Percentiles rank a stretch among this genome's conserved stretches.
phyloP scores from a whole-genome alignment of 2,797 vertebrate genomes.

The Micropoecilia bifurca region DNA sequence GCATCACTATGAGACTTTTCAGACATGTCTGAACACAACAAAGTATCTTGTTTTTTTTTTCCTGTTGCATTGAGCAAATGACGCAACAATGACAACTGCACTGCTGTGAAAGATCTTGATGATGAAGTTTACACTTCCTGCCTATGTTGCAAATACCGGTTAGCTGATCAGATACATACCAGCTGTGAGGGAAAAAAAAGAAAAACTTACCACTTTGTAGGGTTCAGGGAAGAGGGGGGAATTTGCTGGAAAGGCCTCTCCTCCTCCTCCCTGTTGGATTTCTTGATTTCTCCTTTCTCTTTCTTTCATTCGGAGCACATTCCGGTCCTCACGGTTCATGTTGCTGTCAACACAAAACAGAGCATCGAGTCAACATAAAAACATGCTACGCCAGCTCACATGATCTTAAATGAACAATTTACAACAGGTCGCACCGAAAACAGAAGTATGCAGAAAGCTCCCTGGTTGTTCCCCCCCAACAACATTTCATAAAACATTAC shows the following conservation, averaged over 20 bases:
- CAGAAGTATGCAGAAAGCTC: neutral
- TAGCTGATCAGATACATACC: constrained; percentile 27
- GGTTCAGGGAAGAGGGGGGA: constrained; percentile 99
- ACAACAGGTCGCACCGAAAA: neutral
- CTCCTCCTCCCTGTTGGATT: constrained; percentile 96
- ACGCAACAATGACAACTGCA: constrained; percentile 18
- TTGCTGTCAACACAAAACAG: constrained; percentile 87
- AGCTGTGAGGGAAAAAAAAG: constrained; percentile 13
- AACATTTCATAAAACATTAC: neutral
- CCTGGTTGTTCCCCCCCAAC: neutral
- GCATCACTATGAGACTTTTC: constrained; percentile 3
- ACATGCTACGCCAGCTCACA: neutral
- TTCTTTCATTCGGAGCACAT: constrained; percentile 99
- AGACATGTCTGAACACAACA: constrained; percentile 6
- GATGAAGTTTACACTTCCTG: constrained; percentile 38
- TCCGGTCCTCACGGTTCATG: constrained; percentile 99
- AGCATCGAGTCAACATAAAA: constrained; percentile 51
- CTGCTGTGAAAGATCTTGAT: constrained; percentile 5
- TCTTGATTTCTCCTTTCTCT: constrained; percentile 99
- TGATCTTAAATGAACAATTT: neutral
- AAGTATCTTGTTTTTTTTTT: neutral
- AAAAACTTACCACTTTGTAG: constrained; percentile 97
- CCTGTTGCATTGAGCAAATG: neutral
- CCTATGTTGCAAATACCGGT: constrained; percentile 21
- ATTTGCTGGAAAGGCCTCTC: constrained; percentile 97